Percentiles rank a stretch among this genome's conserved stretches.
Conservation (phyloP, 2,888 invertebrate species). For the Parasteatoda lunata region DNA sequence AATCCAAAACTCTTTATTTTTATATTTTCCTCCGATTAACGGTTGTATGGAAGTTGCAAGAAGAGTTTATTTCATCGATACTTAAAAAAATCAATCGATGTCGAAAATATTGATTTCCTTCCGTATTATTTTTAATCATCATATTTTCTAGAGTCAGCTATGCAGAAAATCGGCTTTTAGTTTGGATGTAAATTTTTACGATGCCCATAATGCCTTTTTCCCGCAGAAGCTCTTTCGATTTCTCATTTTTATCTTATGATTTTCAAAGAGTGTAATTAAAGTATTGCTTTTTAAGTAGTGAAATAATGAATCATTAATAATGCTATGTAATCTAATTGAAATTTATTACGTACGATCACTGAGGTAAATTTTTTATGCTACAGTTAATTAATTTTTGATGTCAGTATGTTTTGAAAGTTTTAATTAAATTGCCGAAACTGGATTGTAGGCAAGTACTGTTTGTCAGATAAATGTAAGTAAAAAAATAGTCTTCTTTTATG, state of each 20-base stretch:
- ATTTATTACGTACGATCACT: too few species aligned
- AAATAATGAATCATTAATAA: too few species aligned
- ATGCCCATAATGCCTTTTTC: background rate
- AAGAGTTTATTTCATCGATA: background rate
- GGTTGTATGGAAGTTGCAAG: background rate
- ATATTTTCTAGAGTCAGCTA: background rate
- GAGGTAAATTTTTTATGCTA: too few species aligned
- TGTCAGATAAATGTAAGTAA: too few species aligned
- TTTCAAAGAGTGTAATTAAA: background rate
- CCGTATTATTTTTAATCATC: background rate
- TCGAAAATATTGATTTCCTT: background rate
- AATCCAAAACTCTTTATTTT: slow-evolving; percentile 19
- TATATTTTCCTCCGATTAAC: background rate
- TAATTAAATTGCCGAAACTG: too few species aligned
- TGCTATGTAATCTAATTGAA: too few species aligned
- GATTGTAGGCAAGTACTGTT: too few species aligned
- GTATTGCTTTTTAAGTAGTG: background rate
- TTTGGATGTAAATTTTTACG: background rate
- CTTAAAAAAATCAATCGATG: background rate
- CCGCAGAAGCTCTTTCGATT: background rate
- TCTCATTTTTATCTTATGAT: background rate
- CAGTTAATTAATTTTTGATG: too few species aligned
- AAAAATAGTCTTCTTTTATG: too few species aligned
- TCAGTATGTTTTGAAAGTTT: too few species aligned
- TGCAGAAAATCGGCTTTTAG: background rate